These are phyloP conservation scores for Seriola dumerili DNA, from an alignment of 2,113 vertebrate genomes.

Conservation along the genomic window DNA sequence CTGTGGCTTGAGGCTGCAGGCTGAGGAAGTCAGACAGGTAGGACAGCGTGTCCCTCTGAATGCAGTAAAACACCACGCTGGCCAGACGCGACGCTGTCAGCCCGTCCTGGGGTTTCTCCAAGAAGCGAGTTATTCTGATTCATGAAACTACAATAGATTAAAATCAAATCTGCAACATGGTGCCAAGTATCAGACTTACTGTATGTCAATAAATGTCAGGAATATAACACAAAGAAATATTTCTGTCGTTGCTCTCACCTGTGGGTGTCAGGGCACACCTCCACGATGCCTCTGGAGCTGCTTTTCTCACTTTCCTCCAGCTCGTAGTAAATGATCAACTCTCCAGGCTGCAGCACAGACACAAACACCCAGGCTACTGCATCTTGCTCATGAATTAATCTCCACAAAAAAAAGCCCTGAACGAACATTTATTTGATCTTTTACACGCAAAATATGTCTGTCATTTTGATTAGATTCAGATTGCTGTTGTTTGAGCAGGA, in stretches of 20 bases:
- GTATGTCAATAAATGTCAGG: too few species aligned
- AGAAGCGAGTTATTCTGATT: slow-evolving; percentile 82
- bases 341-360: slow-evolving; percentile 79
- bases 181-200: not conserved
- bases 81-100: slow-evolving; percentile 83
- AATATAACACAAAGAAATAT: not conserved
- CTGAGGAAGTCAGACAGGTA: slow-evolving; percentile 80
- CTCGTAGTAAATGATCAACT: slow-evolving; percentile 88
- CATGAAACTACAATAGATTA: not conserved
- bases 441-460: not conserved
- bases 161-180: not conserved
- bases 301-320: slow-evolving; percentile 85
- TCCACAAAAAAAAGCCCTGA: not conserved
- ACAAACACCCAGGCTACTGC: not conserved
- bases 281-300: slow-evolving; percentile 86
- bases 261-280: slow-evolving; percentile 85
- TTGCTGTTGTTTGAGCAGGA: not conserved
- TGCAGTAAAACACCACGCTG: slow-evolving; percentile 89
- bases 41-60: slow-evolving; percentile 77
- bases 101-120: slow-evolving; percentile 84
- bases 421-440: too few species aligned
- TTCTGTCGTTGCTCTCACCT: slow-evolving; percentile 71
- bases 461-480: not conserved
- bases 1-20: slow-evolving; percentile 61
- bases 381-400: not conserved